Evolutionary conservation across 2,888 invertebrate species (phyloP).

Genomic region (Charanyca ferruginea): DNA sequence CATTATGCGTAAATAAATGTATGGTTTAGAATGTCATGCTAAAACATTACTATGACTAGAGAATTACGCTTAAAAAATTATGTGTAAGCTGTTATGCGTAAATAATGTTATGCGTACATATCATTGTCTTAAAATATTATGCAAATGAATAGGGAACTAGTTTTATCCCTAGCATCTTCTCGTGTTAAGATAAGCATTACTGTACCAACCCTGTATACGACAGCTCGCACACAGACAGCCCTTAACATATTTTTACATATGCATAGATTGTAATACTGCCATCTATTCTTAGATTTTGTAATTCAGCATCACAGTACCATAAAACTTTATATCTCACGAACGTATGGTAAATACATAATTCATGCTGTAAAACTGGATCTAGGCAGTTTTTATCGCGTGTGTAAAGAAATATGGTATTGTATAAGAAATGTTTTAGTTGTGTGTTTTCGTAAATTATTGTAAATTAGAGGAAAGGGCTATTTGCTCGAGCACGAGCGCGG

Average conservation of each 20-base stretch:
- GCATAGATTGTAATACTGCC: slow-evolving; percentile 35
- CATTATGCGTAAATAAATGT: too few relatives aligned
- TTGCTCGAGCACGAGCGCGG: too few relatives aligned
- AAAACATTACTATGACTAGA: too few relatives aligned
- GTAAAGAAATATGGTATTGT: slow-evolving; percentile 18
- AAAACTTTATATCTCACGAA: slow-evolving; percentile 46
- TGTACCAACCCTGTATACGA: not conserved
- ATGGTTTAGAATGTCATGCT: too few relatives aligned
- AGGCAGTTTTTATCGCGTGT: slow-evolving; percentile 25
- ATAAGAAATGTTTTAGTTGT: slow-evolving; percentile 17
- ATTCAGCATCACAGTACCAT: slow-evolving; percentile 42
- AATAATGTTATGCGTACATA: too few relatives aligned
- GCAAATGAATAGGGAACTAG: too few relatives aligned
- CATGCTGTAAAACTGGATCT: slow-evolving; percentile 53
- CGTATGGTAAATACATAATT: slow-evolving; percentile 39
- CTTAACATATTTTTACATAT: slow-evolving; percentile 48
- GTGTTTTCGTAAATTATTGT: slow-evolving; percentile 30
- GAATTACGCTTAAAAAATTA: too few relatives aligned
- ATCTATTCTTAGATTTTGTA: slow-evolving; percentile 52
- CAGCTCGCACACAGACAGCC: not conserved
- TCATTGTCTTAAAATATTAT: too few relatives aligned
- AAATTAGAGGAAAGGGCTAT: not conserved
- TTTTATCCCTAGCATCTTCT: too few relatives aligned
- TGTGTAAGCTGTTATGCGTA: too few relatives aligned
- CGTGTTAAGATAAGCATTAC: too few relatives aligned